Evolutionary conservation across 2,797 vertebrate genomes (phyloP).

Genomic region (Apogon talboti): DNA sequence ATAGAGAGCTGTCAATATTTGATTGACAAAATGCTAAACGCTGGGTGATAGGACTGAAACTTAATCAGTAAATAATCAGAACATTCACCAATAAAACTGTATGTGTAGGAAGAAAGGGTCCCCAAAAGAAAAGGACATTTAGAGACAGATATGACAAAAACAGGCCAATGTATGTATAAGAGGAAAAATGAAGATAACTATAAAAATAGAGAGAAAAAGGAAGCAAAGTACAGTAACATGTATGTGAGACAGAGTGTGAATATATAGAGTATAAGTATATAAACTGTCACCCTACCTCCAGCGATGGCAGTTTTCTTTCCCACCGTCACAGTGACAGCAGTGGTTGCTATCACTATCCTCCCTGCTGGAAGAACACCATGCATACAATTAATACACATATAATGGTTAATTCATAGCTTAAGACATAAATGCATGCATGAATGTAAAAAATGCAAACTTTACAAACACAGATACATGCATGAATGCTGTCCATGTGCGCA

Average conservation of each 20-base stretch:
- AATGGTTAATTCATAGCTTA: neutral
- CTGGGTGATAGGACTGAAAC: neutral
- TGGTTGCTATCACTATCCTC: constrained; percentile 87
- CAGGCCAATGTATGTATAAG: neutral
- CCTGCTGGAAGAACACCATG: constrained; percentile 79
- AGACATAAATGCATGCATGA: constrained; percentile 3
- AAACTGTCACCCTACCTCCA: constrained; percentile 88
- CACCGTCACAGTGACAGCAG: constrained; percentile 88
- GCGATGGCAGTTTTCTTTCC: constrained; percentile 90
- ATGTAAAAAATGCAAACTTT: neutral
- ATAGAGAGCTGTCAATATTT: too few relatives aligned
- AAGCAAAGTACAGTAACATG: neutral
- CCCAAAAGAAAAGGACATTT: neutral
- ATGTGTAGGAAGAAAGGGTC: neutral
- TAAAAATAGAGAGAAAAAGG: constrained; percentile 8
- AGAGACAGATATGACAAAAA: neutral
- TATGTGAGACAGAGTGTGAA: constrained; percentile 7
- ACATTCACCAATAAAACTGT: neutral
- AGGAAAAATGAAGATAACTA: neutral
- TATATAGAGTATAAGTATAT: neutral
- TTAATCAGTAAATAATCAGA: neutral
- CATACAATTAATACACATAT: constrained; percentile 27
- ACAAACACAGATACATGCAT: constrained; percentile 6
- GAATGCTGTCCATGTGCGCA: constrained; percentile 3
- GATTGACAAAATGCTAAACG: neutral